Percentiles rank a stretch among this genome's conserved stretches.
Evolutionary conservation across 2,888 invertebrate species (phyloP).

Genomic region (Pheosia tremula): DNA sequence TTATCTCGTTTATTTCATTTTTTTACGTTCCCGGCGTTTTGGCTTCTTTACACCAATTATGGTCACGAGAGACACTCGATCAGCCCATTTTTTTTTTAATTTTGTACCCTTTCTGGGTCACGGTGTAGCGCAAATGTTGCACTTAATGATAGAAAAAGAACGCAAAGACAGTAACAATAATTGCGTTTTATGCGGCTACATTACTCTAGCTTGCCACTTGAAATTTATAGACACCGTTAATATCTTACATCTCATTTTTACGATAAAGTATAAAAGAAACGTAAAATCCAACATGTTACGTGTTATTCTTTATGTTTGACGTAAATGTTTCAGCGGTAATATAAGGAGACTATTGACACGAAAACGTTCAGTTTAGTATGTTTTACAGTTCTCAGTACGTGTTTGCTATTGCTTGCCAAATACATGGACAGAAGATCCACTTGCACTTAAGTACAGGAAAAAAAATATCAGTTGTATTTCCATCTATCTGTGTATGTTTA

Average conservation of each 20-base stretch:
- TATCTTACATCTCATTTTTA: conserved; percentile 46
- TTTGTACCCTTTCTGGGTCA: no score
- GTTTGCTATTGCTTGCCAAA: neutral
- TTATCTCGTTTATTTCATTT: no score
- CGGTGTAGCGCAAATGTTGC: no score
- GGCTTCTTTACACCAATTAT: no score
- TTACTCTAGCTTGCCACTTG: conserved; percentile 9
- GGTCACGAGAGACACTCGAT: no score
- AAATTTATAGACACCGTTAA: conserved; percentile 32
- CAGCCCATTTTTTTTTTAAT: no score
- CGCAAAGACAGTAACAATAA: neutral
- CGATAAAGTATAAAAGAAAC: conserved; percentile 54
- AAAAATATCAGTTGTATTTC: neutral
- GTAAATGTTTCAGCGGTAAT: conserved; percentile 40
- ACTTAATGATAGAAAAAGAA: no score
- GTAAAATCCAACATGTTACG: conserved; percentile 50
- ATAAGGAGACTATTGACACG: conserved; percentile 26
- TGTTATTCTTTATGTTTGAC: conserved; percentile 46
- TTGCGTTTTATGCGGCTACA: conserved; percentile 1
- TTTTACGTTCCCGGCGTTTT: no score
- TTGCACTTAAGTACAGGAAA: neutral
- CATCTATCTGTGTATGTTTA: no score
- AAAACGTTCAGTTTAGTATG: conserved; percentile 21
- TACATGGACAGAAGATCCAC: neutral
- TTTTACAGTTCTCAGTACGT: conserved; percentile 9